These are phyloP conservation scores for Euphonia xanthogaster DNA, from an alignment of 2,797 vertebrate species.

Conservation along the genomic window DNA sequence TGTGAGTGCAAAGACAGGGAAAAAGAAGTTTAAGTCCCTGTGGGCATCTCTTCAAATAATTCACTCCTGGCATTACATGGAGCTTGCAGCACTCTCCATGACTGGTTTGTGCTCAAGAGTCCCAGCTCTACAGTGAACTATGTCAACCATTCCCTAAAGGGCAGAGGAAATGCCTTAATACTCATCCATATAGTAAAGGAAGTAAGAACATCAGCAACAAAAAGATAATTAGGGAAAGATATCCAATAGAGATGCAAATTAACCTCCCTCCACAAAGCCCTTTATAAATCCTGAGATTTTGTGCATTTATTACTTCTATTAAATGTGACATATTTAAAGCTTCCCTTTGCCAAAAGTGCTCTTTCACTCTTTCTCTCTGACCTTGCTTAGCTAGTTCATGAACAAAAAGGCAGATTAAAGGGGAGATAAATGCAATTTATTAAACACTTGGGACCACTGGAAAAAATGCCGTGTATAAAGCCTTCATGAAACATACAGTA, in stretches of 20 bases:
- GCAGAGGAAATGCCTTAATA: not conserved
- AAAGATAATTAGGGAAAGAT: conserved; percentile 24
- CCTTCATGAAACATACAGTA: not conserved
- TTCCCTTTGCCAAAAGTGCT: conserved; percentile 29
- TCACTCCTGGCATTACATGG: not conserved
- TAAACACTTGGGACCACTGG: not conserved
- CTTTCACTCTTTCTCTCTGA: conserved; percentile 15
- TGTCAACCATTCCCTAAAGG: not conserved
- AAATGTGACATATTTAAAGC: conserved; percentile 28
- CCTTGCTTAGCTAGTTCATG: not conserved
- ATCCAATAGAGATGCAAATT: conserved; percentile 35
- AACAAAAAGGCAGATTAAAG: conserved; percentile 1
- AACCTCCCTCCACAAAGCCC: not conserved
- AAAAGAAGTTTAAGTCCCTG: not conserved
- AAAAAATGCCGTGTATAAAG: not conserved
- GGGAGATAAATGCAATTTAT: not conserved
- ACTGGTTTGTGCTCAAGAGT: not conserved
- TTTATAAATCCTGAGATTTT: conserved; percentile 28
- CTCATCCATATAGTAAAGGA: not conserved
- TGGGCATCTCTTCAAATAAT: not conserved
- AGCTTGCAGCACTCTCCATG: not conserved
- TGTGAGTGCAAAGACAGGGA: not conserved
- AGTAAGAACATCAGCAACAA: conserved; percentile 3
- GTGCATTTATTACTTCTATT: conserved; percentile 32
- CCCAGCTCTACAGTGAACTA: not conserved